phyloP scores from a whole-genome alignment of 2,113 vertebrate species.

The Myotis davidii region DNA sequence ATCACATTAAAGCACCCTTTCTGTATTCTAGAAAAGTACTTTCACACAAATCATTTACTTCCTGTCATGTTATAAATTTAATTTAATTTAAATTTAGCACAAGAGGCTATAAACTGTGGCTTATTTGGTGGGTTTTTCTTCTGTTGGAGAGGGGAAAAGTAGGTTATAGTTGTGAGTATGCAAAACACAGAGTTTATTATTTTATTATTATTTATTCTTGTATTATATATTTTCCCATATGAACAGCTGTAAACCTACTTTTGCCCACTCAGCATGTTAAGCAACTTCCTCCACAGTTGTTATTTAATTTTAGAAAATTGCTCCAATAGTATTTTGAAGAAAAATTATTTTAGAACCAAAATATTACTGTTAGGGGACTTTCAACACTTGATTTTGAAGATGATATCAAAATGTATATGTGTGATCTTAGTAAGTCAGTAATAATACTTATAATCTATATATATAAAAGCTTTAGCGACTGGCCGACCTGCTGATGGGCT shows the following conservation, averaged over 20 bases:
- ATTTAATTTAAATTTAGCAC: background rate
- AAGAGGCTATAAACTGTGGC: background rate
- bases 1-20: background rate
- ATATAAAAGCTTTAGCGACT: too few relatives aligned
- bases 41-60: background rate
- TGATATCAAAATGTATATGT: background rate
- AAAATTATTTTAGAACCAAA: background rate
- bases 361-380: background rate
- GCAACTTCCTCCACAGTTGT: background rate
- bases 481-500: too few relatives aligned
- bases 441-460: background rate
- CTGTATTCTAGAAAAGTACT: background rate
- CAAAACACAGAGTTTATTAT: background rate
- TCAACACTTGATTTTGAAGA: conserved; percentile 21
- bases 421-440: background rate
- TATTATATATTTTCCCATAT: background rate
- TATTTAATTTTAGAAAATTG: background rate
- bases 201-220: background rate
- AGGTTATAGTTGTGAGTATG: background rate
- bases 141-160: background rate
- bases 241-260: background rate
- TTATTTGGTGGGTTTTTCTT: background rate
- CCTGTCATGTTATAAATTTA: background rate
- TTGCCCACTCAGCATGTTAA: background rate
- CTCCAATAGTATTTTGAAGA: background rate